Conservation (phyloP, 2,113 vertebrate genomes). For the Silurus asotus region DNA sequence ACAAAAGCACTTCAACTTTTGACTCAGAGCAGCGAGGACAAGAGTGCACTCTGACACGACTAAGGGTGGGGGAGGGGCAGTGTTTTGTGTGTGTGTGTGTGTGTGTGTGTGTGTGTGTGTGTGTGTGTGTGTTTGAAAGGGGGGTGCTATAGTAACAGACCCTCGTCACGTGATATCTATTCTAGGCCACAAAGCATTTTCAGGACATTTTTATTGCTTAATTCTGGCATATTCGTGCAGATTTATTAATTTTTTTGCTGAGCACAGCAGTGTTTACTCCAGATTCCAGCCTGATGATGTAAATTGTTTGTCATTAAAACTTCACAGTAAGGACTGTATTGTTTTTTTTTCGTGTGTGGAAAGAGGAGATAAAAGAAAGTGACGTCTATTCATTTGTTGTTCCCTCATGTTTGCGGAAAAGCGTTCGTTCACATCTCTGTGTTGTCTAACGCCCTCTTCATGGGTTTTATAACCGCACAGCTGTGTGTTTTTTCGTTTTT, state of each 20-base stretch:
- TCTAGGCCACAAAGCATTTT: conserved; percentile 42
- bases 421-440: conserved; percentile 24
- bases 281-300: not conserved
- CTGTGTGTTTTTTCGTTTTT: conserved; percentile 30
- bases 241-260: conserved; percentile 13
- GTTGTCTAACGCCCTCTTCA: conserved; percentile 16
- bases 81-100: conserved; percentile 15
- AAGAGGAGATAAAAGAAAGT: conserved; percentile 11
- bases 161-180: conserved; percentile 43
- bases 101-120: conserved; percentile 24
- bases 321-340: not conserved
- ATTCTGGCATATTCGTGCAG: conserved; percentile 29
- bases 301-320: not conserved
- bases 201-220: conserved; percentile 34
- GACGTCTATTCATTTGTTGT: not conserved
- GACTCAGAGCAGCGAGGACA: conserved; percentile 51
- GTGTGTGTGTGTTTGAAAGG: conserved; percentile 24
- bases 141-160: conserved; percentile 38
- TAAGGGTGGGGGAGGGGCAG: conserved; percentile 7
- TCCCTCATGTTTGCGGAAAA: not conserved
- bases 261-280: conserved; percentile 11
- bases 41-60: conserved; percentile 50
- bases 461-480: conserved; percentile 21
- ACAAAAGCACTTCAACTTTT: conserved; percentile 56
- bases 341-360: not conserved